phyloP scores from a whole-genome alignment of 2,888 invertebrate genomes.

The Ctena decussata region DNA sequence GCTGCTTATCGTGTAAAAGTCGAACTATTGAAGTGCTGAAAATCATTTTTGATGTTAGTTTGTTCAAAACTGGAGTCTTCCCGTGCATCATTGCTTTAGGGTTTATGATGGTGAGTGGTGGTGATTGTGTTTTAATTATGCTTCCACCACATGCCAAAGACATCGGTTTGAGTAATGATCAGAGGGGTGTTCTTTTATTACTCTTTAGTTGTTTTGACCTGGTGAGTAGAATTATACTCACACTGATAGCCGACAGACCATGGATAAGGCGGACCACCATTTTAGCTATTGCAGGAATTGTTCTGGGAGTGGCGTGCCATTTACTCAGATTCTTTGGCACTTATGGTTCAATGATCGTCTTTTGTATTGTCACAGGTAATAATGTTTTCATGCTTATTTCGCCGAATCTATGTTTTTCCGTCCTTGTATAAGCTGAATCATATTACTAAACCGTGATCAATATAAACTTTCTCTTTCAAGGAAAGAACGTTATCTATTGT shows the following conservation, averaged over 20 bases:
- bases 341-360: conserved; percentile 33
- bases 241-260: conserved; percentile 46
- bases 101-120: conserved; percentile 33
- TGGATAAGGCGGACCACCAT: conserved; percentile 51
- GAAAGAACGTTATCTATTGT: too few relatives aligned
- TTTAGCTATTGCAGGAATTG: conserved; percentile 17
- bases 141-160: conserved; percentile 56
- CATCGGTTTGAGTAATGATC: conserved; percentile 34
- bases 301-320: conserved; percentile 43
- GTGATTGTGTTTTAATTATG: conserved; percentile 11
- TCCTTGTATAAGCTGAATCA: too few relatives aligned
- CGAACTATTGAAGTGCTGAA: neutral
- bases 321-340: conserved; percentile 40
- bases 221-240: conserved; percentile 28
- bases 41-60: conserved; percentile 26
- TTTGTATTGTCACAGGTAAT: conserved; percentile 51
- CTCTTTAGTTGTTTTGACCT: conserved; percentile 47
- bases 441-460: too few relatives aligned
- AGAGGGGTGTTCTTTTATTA: conserved; percentile 48
- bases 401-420: too few relatives aligned
- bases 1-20: neutral
- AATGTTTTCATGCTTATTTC: neutral
- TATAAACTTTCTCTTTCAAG: too few relatives aligned
- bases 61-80: conserved; percentile 40
- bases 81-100: conserved; percentile 49